These are phyloP conservation scores for Mnemiopsis leidyi DNA, from an alignment of 37 sponge, comb jelly and placozoan species.

Conservation along the genomic window DNA sequence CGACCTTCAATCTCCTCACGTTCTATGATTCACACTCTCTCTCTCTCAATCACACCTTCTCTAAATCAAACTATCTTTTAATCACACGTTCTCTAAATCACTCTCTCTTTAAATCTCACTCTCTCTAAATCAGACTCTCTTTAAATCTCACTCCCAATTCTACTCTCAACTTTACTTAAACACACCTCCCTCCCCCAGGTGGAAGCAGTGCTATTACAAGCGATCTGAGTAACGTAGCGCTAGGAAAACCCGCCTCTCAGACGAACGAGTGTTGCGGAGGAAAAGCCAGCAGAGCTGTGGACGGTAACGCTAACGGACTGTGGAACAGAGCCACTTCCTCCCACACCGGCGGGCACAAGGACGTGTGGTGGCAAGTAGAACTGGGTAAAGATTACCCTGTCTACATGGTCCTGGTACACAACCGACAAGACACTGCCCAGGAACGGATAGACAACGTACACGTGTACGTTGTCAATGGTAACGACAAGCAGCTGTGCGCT, in stretches of 20 bases:
- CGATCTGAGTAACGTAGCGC: not conserved
- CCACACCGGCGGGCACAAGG: not conserved
- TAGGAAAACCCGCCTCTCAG: not conserved
- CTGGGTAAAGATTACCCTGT: not conserved
- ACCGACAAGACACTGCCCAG: not conserved
- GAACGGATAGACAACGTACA: not conserved
- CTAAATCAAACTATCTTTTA: too few relatives aligned
- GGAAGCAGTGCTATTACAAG: not conserved
- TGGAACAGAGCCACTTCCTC: not conserved
- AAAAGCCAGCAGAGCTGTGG: not conserved
- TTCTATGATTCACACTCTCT: too few relatives aligned
- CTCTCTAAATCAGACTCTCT: too few relatives aligned
- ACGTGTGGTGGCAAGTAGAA: slow-evolving; percentile 24
- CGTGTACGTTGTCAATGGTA: not conserved
- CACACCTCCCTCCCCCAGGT: too few relatives aligned
- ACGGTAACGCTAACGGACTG: not conserved
- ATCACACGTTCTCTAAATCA: too few relatives aligned
- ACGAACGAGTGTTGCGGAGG: not conserved
- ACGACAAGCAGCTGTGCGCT: not conserved
- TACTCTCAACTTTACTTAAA: too few relatives aligned
- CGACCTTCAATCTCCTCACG: too few relatives aligned
- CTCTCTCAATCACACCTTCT: too few relatives aligned
- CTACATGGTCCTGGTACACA: slow-evolving; percentile 14
- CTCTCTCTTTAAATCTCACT: too few relatives aligned
- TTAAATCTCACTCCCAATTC: too few relatives aligned